phyloP scores from a whole-genome alignment of 2,797 vertebrate genomes.

The Pantherophis alleghaniensis region DNA sequence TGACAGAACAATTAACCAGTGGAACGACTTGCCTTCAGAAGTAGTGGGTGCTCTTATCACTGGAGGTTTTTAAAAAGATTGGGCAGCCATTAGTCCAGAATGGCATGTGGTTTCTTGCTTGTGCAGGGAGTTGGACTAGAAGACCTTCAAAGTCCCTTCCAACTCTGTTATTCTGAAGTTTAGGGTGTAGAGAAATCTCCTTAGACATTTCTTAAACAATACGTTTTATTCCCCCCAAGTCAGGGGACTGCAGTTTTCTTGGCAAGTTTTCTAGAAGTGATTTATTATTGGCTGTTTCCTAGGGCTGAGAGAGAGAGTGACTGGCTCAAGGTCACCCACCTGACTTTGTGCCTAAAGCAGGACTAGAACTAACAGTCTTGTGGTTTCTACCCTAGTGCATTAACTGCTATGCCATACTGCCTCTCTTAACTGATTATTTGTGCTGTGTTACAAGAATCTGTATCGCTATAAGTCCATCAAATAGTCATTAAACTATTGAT shows the following conservation, averaged over 20 bases:
- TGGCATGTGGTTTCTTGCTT: neutral
- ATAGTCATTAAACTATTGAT: neutral
- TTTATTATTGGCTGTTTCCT: neutral
- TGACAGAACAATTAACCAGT: neutral
- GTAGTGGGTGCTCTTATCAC: neutral
- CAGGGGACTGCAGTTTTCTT: neutral
- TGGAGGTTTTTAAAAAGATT: neutral
- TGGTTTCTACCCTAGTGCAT: neutral
- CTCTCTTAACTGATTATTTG: neutral
- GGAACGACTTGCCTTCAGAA: neutral
- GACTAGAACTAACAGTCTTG: neutral
- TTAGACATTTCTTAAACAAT: neutral
- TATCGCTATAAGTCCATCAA: neutral
- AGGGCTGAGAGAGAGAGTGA: neutral
- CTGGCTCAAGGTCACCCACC: neutral
- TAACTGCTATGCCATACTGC: neutral
- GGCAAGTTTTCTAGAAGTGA: neutral
- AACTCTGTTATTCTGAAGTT: neutral
- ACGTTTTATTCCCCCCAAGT: neutral
- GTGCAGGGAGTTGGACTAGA: neutral
- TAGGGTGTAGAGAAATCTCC: neutral
- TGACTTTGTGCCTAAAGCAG: neutral
- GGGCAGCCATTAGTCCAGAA: neutral
- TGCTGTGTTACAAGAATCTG: neutral
- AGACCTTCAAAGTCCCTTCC: neutral